Percentiles rank a stretch among this genome's conserved stretches.
Conservation (phyloP, 2,888 invertebrate genomes). For the Amphipyra berbera region DNA sequence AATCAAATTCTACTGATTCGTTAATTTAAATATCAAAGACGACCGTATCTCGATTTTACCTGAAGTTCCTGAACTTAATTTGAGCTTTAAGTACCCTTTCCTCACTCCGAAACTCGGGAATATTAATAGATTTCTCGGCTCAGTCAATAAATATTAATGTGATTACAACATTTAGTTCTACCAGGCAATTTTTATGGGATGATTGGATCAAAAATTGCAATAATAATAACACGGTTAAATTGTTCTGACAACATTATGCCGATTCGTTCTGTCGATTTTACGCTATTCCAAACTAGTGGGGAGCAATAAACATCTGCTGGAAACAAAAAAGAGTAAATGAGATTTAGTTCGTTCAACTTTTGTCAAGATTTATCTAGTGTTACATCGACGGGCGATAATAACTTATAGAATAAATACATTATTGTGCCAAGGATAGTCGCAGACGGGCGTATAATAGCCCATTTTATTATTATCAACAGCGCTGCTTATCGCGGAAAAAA, state of each 20-base stretch:
- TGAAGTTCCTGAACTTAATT: slow-evolving; percentile 36
- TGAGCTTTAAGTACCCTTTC: slow-evolving; percentile 10
- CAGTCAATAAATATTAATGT: slow-evolving; percentile 16
- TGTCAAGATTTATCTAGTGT: slow-evolving; percentile 36
- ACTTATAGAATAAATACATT: slow-evolving; percentile 57
- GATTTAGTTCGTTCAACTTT: slow-evolving; percentile 72
- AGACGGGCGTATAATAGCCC: slow-evolving; percentile 53
- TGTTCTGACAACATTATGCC: slow-evolving; percentile 60
- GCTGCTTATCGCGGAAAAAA: slow-evolving; percentile 49
- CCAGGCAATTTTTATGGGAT: slow-evolving; percentile 24
- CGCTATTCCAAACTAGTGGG: slow-evolving; percentile 67
- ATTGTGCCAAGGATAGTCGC: slow-evolving; percentile 41
- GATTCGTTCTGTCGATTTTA: slow-evolving; percentile 77
- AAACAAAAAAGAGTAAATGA: slow-evolving; percentile 68
- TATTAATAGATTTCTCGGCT: neutral
- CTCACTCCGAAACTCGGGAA: neutral
- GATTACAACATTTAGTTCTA: slow-evolving; percentile 20
- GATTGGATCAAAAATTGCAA: slow-evolving; percentile 31
- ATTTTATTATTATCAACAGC: slow-evolving; percentile 51
- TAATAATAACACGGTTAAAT: slow-evolving; percentile 51
- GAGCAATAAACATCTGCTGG: slow-evolving; percentile 60
- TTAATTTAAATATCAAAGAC: slow-evolving; percentile 60
- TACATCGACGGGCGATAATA: slow-evolving; percentile 48
- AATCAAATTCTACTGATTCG: slow-evolving; percentile 63
- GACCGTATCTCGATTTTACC: slow-evolving; percentile 40